Evolutionary conservation across 2,797 vertebrate genomes (phyloP), one percentile per base, ranked within the genome.

Genomic region (Echeneis naucrates): DNA sequence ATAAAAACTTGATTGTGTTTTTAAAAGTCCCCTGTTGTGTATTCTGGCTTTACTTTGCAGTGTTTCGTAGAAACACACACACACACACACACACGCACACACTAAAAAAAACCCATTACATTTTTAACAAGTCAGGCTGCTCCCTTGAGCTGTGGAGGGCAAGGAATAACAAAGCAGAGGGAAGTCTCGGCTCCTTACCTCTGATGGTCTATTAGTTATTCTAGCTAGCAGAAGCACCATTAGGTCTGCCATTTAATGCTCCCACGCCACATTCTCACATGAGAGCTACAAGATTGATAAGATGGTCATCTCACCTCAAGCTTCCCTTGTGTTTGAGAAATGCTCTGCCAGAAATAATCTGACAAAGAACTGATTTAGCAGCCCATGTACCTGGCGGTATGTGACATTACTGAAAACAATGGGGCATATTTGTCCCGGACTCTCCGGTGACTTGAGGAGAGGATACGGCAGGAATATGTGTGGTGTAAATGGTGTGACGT

Each of bases 141-240:
- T 85, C 82, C 83, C 76, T 71, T 58, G 80, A 91, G 89, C 81
- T 88, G 82, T 32, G 74, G 84, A 90, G 82, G 81, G 81, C 79
- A 77, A 80, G 75, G 80, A 87, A 87, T 91, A 92, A 91, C 85
- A 90, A 82, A 87, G 86, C 87, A 68, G 80, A 82, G 87, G 75
- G 72, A 88, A 82, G 86, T 86, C 81, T 88, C 75, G 69, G 81
- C 86, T 92, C 86, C 83, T 84, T 88, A 83, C 86, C 86, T 88
- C 89, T 85, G 89, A 89, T 88, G 87, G 87, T 77, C 82, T 90
- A 92, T 93, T 92, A 93, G 92, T 92, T 92, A 93, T 94, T 92
- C 90, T 63, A 84, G 85, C 87, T 77, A 83, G 84, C 86, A 81
- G 91, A 88, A 91, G 88, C 87, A 84, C 82, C 82, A 92, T 94